These are phyloP conservation scores for Picathartes gymnocephalus DNA, from an alignment of 2,113 vertebrate species.

Conservation along the genomic window DNA sequence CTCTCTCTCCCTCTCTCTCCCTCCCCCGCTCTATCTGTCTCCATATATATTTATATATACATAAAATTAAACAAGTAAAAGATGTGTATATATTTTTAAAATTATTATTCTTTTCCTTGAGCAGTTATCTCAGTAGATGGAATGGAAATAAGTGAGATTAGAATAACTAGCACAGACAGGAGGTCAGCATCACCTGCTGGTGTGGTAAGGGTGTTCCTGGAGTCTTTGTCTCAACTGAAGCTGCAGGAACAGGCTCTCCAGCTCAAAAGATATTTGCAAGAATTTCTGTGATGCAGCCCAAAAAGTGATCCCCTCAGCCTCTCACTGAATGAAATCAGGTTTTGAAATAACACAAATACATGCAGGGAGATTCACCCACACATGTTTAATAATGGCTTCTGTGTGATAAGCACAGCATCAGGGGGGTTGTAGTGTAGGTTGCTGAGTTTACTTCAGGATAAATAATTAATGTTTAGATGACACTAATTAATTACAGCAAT, in stretches of 20 bases:
- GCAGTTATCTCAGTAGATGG: neutral
- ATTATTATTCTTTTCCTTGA: neutral
- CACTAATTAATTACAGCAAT: slow-evolving; percentile 21
- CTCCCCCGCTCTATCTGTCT: too few relatives aligned
- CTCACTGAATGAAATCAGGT: neutral
- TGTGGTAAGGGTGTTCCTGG: neutral
- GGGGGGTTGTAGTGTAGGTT: neutral
- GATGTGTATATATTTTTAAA: too few relatives aligned
- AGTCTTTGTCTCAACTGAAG: neutral
- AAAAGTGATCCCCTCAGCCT: neutral
- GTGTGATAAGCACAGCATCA: neutral
- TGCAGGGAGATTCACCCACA: neutral
- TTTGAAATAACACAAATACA: neutral
- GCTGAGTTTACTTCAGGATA: slow-evolving; percentile 12
- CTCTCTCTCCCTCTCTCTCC: too few relatives aligned
- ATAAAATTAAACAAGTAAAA: neutral
- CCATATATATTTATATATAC: neutral
- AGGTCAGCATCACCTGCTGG: neutral
- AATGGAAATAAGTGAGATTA: neutral
- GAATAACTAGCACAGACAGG: neutral
- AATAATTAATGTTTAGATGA: slow-evolving; percentile 41
- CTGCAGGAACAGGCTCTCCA: neutral
- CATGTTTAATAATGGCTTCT: neutral
- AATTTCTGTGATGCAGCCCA: neutral
- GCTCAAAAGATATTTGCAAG: neutral